Base-by-base conservation (phyloP, 2,113 vertebrate species). In the Rhynchopsitta pachyrhyncha region DNA sequence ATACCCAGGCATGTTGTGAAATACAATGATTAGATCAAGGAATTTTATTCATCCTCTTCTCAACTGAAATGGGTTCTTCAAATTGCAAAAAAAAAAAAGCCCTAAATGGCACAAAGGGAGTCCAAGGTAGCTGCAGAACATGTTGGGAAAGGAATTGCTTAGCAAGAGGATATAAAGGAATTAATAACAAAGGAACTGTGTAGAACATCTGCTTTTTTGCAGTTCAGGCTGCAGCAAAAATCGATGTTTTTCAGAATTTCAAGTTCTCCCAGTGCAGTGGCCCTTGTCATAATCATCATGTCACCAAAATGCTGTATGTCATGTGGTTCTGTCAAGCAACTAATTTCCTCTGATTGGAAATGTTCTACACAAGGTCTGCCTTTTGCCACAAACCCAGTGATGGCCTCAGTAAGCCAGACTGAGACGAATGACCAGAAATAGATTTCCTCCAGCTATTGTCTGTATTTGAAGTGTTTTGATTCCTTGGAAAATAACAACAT, bases 381-480 rank as follows among this genome's bases (percentile, higher is more conserved):
- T 93, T 91, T 68, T 90, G 28, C 49, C 77, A 44, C 28, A 69
- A 7, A 59, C 19, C 13, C 82, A 79, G 69, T 4, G 1, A 69
- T 64, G 25, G 7, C 53, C 93, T 75, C 41, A 46, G 60, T 90
- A 87, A 95, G 50, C 29, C 16, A 49, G 35, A 11, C 28, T 88
- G 80, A 85, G 46, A 64, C 49, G 78, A 95, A 80, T 37, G 14
- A 44, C n/a, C 39, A 52, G 31, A 74, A 91, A 18, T 41, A 22
- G 44, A 37, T 91, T 95, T 96, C 42, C 17, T 94, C 69, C 47
- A 49, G 37, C 8, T 88, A 2, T 87, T 94, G 60, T 18, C n/a
- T 93, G 13, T 79, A 39, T 95, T 66, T 91, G 20, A 92, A 92
- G 25, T 75, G 67, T 60, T 95, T 74, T 76, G 53, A 67, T 95